Percentiles rank a stretch among this genome's conserved stretches.
phyloP scores from a whole-genome alignment of 2,888 invertebrate genomes.

The Pristionchus fissidentatus region DNA sequence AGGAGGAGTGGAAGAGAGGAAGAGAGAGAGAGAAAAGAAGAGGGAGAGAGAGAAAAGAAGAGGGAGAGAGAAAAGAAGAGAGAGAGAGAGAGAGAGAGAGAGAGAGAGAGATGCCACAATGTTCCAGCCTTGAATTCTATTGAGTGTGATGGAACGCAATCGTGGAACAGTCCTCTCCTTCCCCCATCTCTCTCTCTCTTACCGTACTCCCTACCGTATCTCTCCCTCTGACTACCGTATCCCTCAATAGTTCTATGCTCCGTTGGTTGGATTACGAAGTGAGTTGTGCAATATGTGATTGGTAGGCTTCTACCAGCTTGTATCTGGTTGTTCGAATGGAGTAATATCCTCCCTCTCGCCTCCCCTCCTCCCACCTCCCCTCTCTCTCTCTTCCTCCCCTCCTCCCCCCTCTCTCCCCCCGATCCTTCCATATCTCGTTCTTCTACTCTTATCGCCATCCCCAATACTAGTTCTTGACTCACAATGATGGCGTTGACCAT shows the following conservation, averaged over 20 bases:
- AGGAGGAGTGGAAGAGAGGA: not conserved
- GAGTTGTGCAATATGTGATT: not conserved
- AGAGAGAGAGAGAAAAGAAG: not conserved
- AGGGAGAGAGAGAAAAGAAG: not conserved
- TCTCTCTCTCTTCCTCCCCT: constrained; percentile 31
- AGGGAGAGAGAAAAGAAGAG: not conserved
- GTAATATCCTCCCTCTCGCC: constrained; percentile 1
- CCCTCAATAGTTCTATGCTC: not conserved
- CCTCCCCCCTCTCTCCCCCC: not conserved
- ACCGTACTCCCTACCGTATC: not conserved
- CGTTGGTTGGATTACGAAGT: too few species aligned
- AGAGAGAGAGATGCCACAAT: not conserved
- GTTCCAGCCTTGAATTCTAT: not conserved
- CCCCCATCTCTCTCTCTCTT: not conserved
- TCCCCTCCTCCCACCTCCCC: not conserved
- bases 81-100: not conserved
- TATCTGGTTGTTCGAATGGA: not conserved
- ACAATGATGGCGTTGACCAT: too few species aligned
- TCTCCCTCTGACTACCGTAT: not conserved
- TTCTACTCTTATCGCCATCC: constrained; percentile 27
- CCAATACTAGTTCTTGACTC: constrained; percentile 23
- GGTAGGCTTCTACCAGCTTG: not conserved
- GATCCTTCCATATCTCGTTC: not conserved
- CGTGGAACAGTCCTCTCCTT: not conserved
- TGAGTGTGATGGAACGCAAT: not conserved